A percentile compares a stretch with the other conserved stretches of the same genome.
Conservation (phyloP, 2,888 invertebrate species). For the Salticus scenicus region DNA sequence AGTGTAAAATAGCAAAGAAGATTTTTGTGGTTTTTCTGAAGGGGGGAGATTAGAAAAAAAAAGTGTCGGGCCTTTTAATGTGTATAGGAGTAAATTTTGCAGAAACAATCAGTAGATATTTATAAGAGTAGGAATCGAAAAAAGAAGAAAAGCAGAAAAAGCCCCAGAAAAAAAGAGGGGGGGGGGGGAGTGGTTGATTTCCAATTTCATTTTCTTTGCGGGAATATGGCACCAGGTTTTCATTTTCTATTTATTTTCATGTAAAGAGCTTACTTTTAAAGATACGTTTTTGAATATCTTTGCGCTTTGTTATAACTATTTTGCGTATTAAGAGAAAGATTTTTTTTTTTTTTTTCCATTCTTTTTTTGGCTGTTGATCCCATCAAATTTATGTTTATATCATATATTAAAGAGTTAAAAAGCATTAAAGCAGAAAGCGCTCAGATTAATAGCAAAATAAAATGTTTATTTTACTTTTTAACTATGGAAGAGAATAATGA, state of each 20-base stretch:
- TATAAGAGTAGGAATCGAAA: slow-evolving; percentile 21
- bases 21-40: not conserved
- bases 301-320: not conserved
- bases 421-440: not conserved
- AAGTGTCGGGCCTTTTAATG: slow-evolving; percentile 56
- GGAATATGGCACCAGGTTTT: not conserved
- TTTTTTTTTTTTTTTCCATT: not conserved
- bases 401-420: not conserved
- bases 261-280: not conserved
- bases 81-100: slow-evolving; percentile 24
- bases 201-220: slow-evolving; percentile 12
- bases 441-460: not conserved
- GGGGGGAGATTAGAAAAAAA: slow-evolving; percentile 5
- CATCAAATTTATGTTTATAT: not conserved
- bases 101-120: slow-evolving; percentile 53
- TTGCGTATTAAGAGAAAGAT: not conserved
- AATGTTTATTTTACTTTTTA: not conserved
- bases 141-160: not conserved
- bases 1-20: slow-evolving; percentile 44
- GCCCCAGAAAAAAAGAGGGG: not conserved
- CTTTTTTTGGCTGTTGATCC: not conserved
- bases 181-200: not conserved
- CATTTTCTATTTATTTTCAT: not conserved
- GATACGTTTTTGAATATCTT: not conserved
- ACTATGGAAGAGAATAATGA: not conserved